Conservation (phyloP, 2,113 vertebrate genomes). For the Rhagologus leucostigma region DNA sequence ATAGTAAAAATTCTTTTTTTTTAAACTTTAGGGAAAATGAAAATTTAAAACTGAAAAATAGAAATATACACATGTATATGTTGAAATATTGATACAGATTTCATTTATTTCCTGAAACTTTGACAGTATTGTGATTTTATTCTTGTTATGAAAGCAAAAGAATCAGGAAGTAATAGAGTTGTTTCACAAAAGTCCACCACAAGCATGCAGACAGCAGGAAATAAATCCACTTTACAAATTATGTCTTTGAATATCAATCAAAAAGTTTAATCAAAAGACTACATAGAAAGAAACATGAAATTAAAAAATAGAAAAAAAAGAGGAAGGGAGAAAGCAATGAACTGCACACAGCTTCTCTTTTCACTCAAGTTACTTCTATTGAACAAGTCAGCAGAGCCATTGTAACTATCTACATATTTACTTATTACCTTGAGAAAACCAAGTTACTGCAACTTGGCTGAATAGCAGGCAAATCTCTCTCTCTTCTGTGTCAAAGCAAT, state of each 20-base stretch:
- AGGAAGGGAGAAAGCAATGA: not conserved
- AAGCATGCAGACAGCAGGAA: not conserved
- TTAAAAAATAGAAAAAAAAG: not conserved
- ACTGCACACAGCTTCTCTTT: not conserved
- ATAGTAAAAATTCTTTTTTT: not conserved
- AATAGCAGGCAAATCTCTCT: not conserved
- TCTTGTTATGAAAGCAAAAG: not conserved
- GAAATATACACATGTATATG: not conserved
- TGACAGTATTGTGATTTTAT: not conserved
- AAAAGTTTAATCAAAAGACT: not conserved
- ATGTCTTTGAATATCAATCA: not conserved
- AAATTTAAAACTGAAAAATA: not conserved
- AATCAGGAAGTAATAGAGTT: not conserved
- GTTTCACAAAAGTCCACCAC: fast-evolving
- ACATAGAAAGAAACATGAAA: not conserved
- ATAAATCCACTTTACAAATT: not conserved
- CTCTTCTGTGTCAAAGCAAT: not conserved
- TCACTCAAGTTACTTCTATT: not conserved
- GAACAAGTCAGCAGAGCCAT: not conserved
- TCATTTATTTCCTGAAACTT: not conserved
- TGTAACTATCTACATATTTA: not conserved
- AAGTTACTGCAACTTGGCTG: not conserved
- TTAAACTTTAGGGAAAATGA: not conserved
- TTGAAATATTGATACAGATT: not conserved
- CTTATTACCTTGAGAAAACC: not conserved